Evolutionary conservation across 2,113 vertebrate species (phyloP).

Genomic region (Pholis gunnellus): DNA sequence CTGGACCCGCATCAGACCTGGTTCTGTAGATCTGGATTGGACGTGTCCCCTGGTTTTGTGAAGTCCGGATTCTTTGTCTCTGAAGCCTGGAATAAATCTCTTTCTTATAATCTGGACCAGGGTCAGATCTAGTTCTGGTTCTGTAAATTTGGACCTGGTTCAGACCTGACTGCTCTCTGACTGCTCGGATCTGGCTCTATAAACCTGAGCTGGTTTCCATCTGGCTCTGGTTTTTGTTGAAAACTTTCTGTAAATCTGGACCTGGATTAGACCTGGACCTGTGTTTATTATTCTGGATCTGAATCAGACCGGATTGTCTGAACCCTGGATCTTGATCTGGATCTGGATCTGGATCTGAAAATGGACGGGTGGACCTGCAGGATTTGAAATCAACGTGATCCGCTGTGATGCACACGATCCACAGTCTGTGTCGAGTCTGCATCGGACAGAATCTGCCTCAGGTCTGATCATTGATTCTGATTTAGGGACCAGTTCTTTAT

Average conservation of each 20-base stretch:
- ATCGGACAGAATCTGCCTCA: slow-evolving; percentile 90
- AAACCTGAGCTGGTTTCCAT: not conserved
- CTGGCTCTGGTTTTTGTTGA: not conserved
- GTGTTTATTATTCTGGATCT: not conserved
- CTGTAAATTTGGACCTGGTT: not conserved
- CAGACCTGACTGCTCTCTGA: not conserved
- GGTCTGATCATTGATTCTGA: slow-evolving; percentile 76
- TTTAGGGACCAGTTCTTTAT: not conserved
- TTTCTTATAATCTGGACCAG: not conserved
- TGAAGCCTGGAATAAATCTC: not conserved
- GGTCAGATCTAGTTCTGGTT: not conserved
- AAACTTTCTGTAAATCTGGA: not conserved
- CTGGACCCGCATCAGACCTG: not conserved
- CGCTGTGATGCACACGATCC: slow-evolving; percentile 90
- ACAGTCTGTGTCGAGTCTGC: slow-evolving; percentile 91
- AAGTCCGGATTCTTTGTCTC: not conserved
- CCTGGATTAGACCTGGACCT: not conserved
- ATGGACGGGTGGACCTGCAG: not conserved
- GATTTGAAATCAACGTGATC: not conserved
- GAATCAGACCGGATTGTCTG: not conserved
- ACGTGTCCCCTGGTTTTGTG: not conserved
- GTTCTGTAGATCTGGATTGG: not conserved
- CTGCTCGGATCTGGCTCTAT: not conserved
- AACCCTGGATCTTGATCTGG: not conserved
- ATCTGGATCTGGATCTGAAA: not conserved